A percentile compares a stretch with the other conserved stretches of the same genome.
These are phyloP conservation scores for Xanthorhoe designata DNA, from an alignment of 2,888 invertebrate species.

Conservation along the genomic window DNA sequence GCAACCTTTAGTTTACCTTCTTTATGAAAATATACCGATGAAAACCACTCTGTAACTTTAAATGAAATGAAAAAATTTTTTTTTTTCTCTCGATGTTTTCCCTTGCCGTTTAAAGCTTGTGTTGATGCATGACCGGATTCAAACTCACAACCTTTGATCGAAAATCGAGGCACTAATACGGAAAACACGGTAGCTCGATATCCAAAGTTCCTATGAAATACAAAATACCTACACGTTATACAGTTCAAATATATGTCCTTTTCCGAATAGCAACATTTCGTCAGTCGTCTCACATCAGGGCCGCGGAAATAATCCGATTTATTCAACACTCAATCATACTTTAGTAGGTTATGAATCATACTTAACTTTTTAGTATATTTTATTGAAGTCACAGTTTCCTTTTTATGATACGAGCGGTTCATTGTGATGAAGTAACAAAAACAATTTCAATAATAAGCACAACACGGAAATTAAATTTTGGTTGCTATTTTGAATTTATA, in stretches of 20 bases:
- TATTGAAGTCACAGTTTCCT: conserved; percentile 35
- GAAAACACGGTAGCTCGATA: no score
- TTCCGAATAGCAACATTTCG: conserved; percentile 19
- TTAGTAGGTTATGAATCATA: conserved; percentile 40
- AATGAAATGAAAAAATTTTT: no score
- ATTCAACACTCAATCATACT: conserved; percentile 42
- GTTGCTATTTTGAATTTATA: not conserved
- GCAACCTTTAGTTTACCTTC: conserved; percentile 23
- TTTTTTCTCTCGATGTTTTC: no score
- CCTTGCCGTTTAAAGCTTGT: no score
- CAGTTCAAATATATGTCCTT: conserved; percentile 7
- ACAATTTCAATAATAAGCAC: not conserved
- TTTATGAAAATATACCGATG: conserved; percentile 1
- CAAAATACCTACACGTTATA: not conserved
- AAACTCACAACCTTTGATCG: not conserved
- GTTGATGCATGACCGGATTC: no score
- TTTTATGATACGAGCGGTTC: conserved; percentile 24
- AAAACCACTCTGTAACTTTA: no score
- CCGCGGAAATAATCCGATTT: conserved; percentile 33
- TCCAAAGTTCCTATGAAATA: not conserved
- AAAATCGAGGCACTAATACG: not conserved
- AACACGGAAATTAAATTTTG: conserved; percentile 1
- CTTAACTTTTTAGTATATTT: conserved; percentile 39
- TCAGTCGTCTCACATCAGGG: conserved; percentile 21
- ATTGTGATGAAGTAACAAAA: not conserved